Evolutionary conservation across 2,888 invertebrate genomes (phyloP).

Genomic region (Piscicola geometra): DNA sequence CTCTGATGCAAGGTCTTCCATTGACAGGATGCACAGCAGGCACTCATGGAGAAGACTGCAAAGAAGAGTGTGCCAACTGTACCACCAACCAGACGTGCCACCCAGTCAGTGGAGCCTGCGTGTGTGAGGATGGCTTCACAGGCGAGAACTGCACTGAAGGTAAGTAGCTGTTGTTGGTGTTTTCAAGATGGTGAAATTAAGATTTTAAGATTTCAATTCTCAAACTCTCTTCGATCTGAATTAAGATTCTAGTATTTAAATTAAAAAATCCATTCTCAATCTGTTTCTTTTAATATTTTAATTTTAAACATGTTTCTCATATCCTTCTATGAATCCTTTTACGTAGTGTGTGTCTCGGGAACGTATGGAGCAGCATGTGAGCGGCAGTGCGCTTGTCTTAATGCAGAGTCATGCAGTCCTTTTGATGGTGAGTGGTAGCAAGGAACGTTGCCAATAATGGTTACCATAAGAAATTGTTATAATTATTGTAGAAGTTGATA

Average conservation of each 20-base stretch:
- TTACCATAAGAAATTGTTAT: too few relatives aligned
- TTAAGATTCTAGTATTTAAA: too few relatives aligned
- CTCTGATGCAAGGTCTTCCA: too few relatives aligned
- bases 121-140: slow-evolving; percentile 48
- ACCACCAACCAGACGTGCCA: slow-evolving; percentile 44
- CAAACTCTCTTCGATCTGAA: too few relatives aligned
- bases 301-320: too few relatives aligned
- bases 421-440: background rate
- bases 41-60: slow-evolving; percentile 52
- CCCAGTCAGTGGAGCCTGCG: slow-evolving; percentile 49
- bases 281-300: too few relatives aligned
- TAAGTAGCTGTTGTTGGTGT: slow-evolving; percentile 8
- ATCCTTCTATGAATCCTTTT: too few relatives aligned
- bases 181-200: background rate
- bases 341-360: slow-evolving; percentile 36
- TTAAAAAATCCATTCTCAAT: too few relatives aligned
- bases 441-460: too few relatives aligned
- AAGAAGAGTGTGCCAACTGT: slow-evolving; percentile 45
- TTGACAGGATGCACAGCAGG: slow-evolving; percentile 54
- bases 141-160: slow-evolving; percentile 46
- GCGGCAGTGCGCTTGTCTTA: slow-evolving; percentile 53
- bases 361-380: slow-evolving; percentile 53
- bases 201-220: background rate
- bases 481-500: too few relatives aligned
- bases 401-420: slow-evolving; percentile 38